Evolutionary conservation across 1,140 invertebrate genomes (phyloP), one percentile per base, ranked within the genome.

Genomic region (Eupeodes corollae): DNA sequence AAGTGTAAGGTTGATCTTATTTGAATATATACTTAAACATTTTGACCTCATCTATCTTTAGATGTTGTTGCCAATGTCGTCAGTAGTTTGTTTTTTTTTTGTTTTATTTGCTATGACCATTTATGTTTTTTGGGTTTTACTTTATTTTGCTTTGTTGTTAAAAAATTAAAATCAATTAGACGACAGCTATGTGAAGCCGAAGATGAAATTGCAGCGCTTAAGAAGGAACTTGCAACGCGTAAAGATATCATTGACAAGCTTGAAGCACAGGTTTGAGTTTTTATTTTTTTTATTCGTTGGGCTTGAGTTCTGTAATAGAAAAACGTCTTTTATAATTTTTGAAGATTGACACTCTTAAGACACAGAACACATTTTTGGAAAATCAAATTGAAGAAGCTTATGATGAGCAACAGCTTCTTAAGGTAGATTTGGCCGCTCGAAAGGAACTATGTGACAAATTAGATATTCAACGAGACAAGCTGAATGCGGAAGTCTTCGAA

Each of bases 381-480:
- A 35, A 50, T 1, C 52, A 67, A 9, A 43, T 67, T 15, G 53
- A 61, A 5, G 52, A 52, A 11, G 48, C 52, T 3, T 50, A 51
- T 3, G 62, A 63, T 40, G 54, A 58, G 31, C 18, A 54, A 16
- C 48, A 50, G 14, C 18, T 57, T 1, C 53, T 57, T 5, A 63
- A 67, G 19, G 56, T 58, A 6, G 59, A 67, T 48, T 54, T 67
- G 3, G 53, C 59, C 21, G 60, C 63, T 1, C 55, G 53, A 11
- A 65, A 59, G 19, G 64, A 67, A 21, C 46, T 68, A 13, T 67
- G 64, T 32, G 56, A 63, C 14, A 67, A 67, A 21, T 42, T 68
- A 5, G 65, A 68, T 18, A 49, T 54, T 34, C 57, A 68, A 40
- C 63, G 57, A 44, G 56, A 52, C 0, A 68, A 65, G 44, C 51